A percentile compares a stretch with the other conserved stretches of the same genome.
phyloP scores from a whole-genome alignment of 2,797 vertebrate species.

The Manis javanica region DNA sequence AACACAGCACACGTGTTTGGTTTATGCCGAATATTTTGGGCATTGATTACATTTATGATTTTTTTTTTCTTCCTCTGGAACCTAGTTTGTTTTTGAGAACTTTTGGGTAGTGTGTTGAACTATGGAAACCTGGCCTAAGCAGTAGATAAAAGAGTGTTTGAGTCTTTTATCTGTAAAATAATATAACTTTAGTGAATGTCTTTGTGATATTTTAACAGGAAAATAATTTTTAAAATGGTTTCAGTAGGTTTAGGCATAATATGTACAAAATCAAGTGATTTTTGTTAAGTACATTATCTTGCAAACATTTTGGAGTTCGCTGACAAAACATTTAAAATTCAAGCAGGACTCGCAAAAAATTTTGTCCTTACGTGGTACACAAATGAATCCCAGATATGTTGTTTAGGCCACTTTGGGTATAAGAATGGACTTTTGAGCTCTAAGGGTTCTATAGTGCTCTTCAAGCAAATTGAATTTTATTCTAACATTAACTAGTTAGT shows the following conservation, averaged over 20 bases:
- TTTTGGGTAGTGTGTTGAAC: constrained; percentile 60
- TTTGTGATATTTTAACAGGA: constrained; percentile 48
- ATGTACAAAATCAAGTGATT: neutral
- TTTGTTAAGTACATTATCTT: constrained; percentile 46
- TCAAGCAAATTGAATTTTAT: constrained; percentile 61
- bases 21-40: constrained; percentile 73
- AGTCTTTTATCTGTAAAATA: constrained; percentile 42
- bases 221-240: constrained; percentile 45
- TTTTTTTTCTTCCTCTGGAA: neutral
- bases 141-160: neutral
- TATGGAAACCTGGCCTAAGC: constrained; percentile 34
- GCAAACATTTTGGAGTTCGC: neutral
- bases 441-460: neutral
- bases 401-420: constrained; percentile 45
- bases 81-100: constrained; percentile 60
- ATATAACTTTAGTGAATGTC: constrained; percentile 27
- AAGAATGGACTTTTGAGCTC: constrained; percentile 61
- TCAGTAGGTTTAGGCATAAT: constrained; percentile 13
- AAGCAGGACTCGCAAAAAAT: constrained; percentile 62
- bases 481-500: constrained; percentile 38
- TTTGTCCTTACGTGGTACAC: constrained; percentile 53
- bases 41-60: constrained; percentile 49
- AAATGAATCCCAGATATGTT: constrained; percentile 40
- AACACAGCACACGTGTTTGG: constrained; percentile 62
- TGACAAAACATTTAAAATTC: constrained; percentile 51